Evolutionary conservation across 2,797 vertebrate genomes (phyloP).

Genomic region (Phylloscopus collybita): DNA sequence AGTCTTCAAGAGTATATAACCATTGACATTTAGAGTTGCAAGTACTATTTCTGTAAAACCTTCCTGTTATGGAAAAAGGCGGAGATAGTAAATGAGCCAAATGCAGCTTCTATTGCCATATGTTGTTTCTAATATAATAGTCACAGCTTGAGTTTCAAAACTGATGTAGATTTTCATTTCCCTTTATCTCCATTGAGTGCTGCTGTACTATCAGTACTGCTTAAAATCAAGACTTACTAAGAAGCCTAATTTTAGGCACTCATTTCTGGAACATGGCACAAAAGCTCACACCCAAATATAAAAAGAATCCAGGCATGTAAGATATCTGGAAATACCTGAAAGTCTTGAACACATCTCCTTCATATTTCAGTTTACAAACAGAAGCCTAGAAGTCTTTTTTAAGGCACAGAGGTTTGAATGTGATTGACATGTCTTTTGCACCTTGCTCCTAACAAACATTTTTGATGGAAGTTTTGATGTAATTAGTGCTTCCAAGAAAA

Average conservation of each 20-base stretch:
- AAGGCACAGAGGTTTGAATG: not conserved
- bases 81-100: conserved; percentile 21
- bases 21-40: not conserved
- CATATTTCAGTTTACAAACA: not conserved
- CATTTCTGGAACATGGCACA: not conserved
- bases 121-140: conserved; percentile 48
- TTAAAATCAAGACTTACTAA: not conserved
- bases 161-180: not conserved
- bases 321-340: not conserved
- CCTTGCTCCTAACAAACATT: not conserved
- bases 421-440: not conserved
- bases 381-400: not conserved
- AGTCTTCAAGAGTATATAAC: not conserved
- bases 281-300: not conserved
- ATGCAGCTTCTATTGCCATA: conserved; percentile 2
- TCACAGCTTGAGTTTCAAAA: conserved; percentile 39
- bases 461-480: not conserved
- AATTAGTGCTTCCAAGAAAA: not conserved
- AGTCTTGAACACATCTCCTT: not conserved
- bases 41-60: conserved; percentile 2
- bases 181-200: not conserved
- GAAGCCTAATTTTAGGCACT: conserved; percentile 8
- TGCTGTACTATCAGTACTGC: not conserved
- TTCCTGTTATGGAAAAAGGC: not conserved
- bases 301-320: not conserved